Conservation (phyloP, 2,113 vertebrate species). For the Symphodus melops region DNA sequence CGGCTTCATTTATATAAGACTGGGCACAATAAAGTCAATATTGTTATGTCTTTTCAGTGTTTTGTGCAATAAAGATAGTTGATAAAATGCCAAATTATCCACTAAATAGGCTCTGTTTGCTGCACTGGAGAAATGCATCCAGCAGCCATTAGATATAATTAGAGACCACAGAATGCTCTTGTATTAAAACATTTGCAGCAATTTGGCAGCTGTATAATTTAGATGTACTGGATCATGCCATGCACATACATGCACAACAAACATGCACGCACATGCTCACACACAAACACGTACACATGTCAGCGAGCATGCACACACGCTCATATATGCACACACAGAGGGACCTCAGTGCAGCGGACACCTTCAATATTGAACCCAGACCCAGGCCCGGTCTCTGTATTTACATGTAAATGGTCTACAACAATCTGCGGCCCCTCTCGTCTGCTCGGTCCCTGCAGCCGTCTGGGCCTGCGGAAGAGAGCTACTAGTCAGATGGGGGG, state of each 20-base stretch:
- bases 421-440: conserved; percentile 83
- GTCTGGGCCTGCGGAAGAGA: conserved; percentile 73
- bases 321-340: conserved; percentile 74
- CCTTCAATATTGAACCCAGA: conserved; percentile 86
- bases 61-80: conserved; percentile 15
- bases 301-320: conserved; percentile 49
- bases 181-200: conserved; percentile 83
- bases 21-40: conserved; percentile 19
- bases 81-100: conserved; percentile 55
- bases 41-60: conserved; percentile 14
- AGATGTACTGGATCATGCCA: conserved; percentile 80
- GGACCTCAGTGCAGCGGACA: conserved; percentile 78
- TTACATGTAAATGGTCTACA: conserved; percentile 87
- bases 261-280: conserved; percentile 43
- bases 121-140: conserved; percentile 67
- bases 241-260: conserved; percentile 74
- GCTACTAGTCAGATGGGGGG: conserved; percentile 80
- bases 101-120: conserved; percentile 44
- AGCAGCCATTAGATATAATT: conserved; percentile 81
- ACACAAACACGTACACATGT: conserved; percentile 53
- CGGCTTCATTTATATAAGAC: conserved; percentile 1
- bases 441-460: conserved; percentile 73
- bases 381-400: conserved; percentile 83
- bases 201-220: conserved; percentile 83
- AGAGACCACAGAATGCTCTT: conserved; percentile 80